Evolutionary conservation across 2,797 vertebrate species (phyloP), one percentile per base, ranked within the genome.

Genomic region (Centroberyx gerrardi): DNA sequence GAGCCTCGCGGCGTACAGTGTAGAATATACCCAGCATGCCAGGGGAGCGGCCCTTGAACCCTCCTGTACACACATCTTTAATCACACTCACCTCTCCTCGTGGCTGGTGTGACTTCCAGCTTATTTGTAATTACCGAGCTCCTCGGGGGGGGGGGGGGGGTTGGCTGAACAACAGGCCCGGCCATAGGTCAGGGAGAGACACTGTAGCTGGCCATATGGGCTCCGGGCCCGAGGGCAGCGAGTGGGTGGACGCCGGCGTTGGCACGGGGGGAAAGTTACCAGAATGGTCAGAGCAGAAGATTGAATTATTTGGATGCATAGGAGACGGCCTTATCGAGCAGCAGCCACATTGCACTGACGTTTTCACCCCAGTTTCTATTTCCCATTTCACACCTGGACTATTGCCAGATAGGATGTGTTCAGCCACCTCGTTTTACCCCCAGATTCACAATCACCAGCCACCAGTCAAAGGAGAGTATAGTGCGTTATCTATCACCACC

Each of bases 341-440:
- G 72, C 29, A 14, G 78, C 82, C 89, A 88, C 89, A 84, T 91
- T 77, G 84, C 83, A 27, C 76, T n/a, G 78, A 86, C 70, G 70
- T 84, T 85, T 74, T 81, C 83, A 77, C 80, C 90, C 87, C 71
- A 56, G 72, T 86, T 92, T 89, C 86, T 89, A 76, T 92, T 92
- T 90, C 87, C 90, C 80, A 92, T 94, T 92, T 92, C 91, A 94
- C 90, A 93, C 83, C 82, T 84, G 86, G 87, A 73, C 88, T 88
- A 60, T 78, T 60, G 86, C 78, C 88, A 87, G 91, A 89, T 92
- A 91, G 87, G 84, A 88, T 69, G 31, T 60, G 85, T 87, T 81
- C 81, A 69, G 81, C 52, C 59, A 33, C 80, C 77, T 89, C 80
- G 48, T 82, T 80, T 85, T 80, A 76, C 83, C 82, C 74, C 74